A percentile compares a stretch with the other conserved stretches of the same genome.
Evolutionary conservation across 2,113 vertebrate genomes (phyloP).

Genomic region (Aptenodytes forsteri): DNA sequence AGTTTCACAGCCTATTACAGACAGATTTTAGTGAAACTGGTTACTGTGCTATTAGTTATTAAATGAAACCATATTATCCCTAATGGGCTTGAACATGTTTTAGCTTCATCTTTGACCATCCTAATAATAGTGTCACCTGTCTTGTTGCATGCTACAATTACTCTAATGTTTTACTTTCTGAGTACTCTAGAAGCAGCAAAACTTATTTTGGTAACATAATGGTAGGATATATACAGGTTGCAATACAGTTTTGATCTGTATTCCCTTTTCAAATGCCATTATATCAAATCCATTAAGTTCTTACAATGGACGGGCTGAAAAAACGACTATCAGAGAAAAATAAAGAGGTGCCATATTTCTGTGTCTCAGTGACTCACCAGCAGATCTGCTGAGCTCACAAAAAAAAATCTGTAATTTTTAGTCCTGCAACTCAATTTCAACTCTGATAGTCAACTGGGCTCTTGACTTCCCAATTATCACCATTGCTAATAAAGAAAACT

Average conservation of each 20-base stretch:
- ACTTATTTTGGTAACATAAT: neutral
- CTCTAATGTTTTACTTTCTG: neutral
- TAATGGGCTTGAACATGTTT: constrained; percentile 1
- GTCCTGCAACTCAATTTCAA: neutral
- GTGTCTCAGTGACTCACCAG: neutral
- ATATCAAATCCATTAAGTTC: neutral
- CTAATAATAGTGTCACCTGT: neutral
- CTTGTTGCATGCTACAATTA: neutral
- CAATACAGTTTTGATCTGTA: neutral
- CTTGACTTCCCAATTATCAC: neutral
- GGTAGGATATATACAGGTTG: neutral
- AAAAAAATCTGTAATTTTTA: neutral
- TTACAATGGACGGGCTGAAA: neutral
- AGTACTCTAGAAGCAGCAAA: neutral
- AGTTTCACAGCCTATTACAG: neutral
- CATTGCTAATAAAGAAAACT: neutral
- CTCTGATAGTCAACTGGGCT: neutral
- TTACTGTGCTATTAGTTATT: neutral
- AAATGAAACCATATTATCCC: neutral
- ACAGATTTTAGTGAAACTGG: neutral
- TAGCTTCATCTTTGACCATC: neutral
- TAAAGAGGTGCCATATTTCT: neutral
- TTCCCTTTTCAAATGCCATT: neutral
- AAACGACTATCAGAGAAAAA: neutral
- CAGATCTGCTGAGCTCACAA: neutral